Base-by-base conservation (phyloP, 1,140 invertebrate species). In the Drosophila tropicalis region DNA sequence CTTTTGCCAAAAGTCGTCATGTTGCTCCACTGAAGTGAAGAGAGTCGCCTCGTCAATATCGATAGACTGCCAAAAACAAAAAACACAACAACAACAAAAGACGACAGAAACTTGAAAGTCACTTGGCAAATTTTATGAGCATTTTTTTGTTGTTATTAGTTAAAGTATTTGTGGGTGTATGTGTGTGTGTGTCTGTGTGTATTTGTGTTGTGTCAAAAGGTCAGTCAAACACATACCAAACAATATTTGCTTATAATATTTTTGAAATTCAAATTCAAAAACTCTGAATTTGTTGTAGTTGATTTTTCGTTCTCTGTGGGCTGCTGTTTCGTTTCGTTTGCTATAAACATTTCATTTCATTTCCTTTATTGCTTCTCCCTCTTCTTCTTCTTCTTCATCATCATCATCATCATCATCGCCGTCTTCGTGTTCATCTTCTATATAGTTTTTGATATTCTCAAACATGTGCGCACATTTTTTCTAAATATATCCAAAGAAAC, bases 401-500 rank as follows among this genome's bases (percentile, higher is more conserved):
- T 10, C 10, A 39, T 39, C 36, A 10, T 39, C 36, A 39, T 39
- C 36, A 39, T 64, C 58, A 55, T 66, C 76, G 68, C 72, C 62
- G 62, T 65, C 73, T 62, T 70, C 32, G 41, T 67, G n/a, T 25
- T 61, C 51, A 55, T 34, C 29, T 44, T 55, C 44, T 64, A 67
- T 76, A 60, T 67, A 34, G 17, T 74, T 79, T 75, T 71, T 78
- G 83, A 89, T 86, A 83, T 86, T 86, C 76, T 83, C 62, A 86
- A 86, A 86, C 83, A 86, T 86, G 84, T 86, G 83, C 83, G 79
- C 76, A 61, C 55, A 61, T 69, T 57, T 67, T 61, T 86, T 79
- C 84, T 87, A 87, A 74, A 87, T 83, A 89, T 89, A 89, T 63
- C 75, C 39, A 62, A 62, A 60, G 32, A 60, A 40, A 40, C 22